Evolutionary conservation across 2,888 invertebrate genomes (phyloP), one percentile per base, ranked within the genome.

Genomic region (Drosophila borborema): DNA sequence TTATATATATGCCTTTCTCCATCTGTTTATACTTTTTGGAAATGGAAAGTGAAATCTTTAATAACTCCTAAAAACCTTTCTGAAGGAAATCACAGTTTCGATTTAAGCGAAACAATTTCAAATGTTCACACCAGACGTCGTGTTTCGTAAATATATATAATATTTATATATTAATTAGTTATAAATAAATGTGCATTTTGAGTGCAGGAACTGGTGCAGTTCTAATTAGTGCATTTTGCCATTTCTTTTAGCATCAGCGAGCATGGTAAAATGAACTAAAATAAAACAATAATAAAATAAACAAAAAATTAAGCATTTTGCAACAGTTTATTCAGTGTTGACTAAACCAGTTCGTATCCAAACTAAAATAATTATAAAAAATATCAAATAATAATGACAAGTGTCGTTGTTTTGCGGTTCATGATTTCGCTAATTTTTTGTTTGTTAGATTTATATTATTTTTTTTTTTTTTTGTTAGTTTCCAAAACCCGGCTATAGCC

Each of bases 321-420:
- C 78, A 82, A 90, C 74, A 86, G 80, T 90, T 86, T 90, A 86
- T 86, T 86, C 72, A 62, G 75, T 88, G 86, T 82, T 85, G 75
- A 59, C 74, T 78, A 67, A 85, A 79, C 64, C 72, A 80, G 65
- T 69, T 75, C 74, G 89, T 76, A 78, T 80, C 81, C 90, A 82
- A 87, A 76, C 76, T 87, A 79, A 86, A 74, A 67, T 64, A 70
- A 63, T 23, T 68, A 68, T 63, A 72, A 73, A 80, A 89, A 80
- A 65, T 75, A 82, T 88, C 76, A 89, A 89, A 82, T 88, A 86
- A 69, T 76, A 77, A 69, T 86, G 70, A 73, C 64, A 68, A 65
- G 45, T 86, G 72, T 72, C 74, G 62, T 56, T 73, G 55, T 18
- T 31, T 73, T 72, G 61, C 54, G 67, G 78, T 74, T 73, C 70